A percentile compares a stretch with the other conserved stretches of the same genome.
Conservation (phyloP, 2,113 vertebrate species). For the Hystrix cristata region DNA sequence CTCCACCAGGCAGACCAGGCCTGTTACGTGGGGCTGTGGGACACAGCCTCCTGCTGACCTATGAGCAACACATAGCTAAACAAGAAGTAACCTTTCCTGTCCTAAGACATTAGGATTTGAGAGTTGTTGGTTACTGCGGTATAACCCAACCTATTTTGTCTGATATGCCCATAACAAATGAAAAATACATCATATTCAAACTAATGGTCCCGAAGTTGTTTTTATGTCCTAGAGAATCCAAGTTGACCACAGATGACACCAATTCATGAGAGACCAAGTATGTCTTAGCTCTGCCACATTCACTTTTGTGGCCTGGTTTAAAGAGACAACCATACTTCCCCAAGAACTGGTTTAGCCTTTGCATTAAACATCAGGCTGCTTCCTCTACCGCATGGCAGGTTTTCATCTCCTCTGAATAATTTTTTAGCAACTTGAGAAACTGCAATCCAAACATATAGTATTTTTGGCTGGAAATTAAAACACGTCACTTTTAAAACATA, state of each 20-base stretch:
- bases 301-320: slow-evolving; percentile 53
- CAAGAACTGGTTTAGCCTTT: slow-evolving; percentile 76
- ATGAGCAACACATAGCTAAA: neutral
- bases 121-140: neutral
- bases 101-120: neutral
- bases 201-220: slow-evolving; percentile 62
- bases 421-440: slow-evolving; percentile 83
- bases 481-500: slow-evolving; percentile 82
- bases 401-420: slow-evolving; percentile 82
- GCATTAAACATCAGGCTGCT: slow-evolving; percentile 79
- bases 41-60: neutral
- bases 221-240: slow-evolving; percentile 64
- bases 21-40: neutral
- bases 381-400: slow-evolving; percentile 79
- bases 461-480: slow-evolving; percentile 80
- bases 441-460: slow-evolving; percentile 78
- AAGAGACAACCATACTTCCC: slow-evolving; percentile 66
- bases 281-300: slow-evolving; percentile 50
- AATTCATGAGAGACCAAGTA: slow-evolving; percentile 69
- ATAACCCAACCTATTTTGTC: slow-evolving; percentile 13
- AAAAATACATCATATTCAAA: neutral
- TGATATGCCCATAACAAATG: slow-evolving; percentile 58
- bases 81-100: slow-evolving; percentile 10
- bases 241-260: slow-evolving; percentile 74
- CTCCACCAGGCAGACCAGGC: neutral